Evolutionary conservation across 2,888 invertebrate species (phyloP), one percentile per base, ranked within the genome.

Genomic region (Protonemura montana): DNA sequence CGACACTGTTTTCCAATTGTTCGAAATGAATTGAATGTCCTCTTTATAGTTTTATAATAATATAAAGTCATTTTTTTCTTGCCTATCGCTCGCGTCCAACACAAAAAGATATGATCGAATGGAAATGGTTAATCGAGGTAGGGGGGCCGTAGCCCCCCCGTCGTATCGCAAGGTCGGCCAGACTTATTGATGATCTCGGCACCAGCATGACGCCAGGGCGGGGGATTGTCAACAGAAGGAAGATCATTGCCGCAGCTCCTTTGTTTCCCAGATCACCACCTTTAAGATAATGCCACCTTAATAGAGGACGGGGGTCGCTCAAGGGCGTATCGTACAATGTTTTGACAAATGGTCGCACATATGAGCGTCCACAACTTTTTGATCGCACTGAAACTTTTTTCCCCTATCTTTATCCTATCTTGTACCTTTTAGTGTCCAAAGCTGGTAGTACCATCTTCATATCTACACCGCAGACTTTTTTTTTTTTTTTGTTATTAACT

Each of bases 221-320:
- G 81, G 81, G 85, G 86, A 82, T 86, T 86, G 86, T 86, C 86
- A 86, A 86, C 86, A 86, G 86, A 86, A 86, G 86, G 82, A 82
- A 25, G 35, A 42, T 27, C 28, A 25, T 10, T 78, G 28, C 27
- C 78, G 41, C 82, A 13, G 82, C 82, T 82, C 35, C 82, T 82
- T 82, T 82, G 82, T 82, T 82, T 82, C 82, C 59, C 16, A 59
- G 21, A 41, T 25, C 28, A 26, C 10, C 78, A 78, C 78, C 78
- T 78, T 25, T 25, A 3, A 35, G 27, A 78, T 78, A 5, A 78
- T n/a, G 26, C 26, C 26, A 35, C 35, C 35, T 35, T 6, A 35
- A 35, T 35, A 35, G 35, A 35, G 35, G 35, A 21, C 13, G 59
- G 59, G 59, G 59, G 59, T 59, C 2, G 81, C 26, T 25, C 78